Percentiles rank a stretch among this genome's conserved stretches.
Conservation (phyloP, 2,113 vertebrate genomes). For the Tonatia bakeri region DNA sequence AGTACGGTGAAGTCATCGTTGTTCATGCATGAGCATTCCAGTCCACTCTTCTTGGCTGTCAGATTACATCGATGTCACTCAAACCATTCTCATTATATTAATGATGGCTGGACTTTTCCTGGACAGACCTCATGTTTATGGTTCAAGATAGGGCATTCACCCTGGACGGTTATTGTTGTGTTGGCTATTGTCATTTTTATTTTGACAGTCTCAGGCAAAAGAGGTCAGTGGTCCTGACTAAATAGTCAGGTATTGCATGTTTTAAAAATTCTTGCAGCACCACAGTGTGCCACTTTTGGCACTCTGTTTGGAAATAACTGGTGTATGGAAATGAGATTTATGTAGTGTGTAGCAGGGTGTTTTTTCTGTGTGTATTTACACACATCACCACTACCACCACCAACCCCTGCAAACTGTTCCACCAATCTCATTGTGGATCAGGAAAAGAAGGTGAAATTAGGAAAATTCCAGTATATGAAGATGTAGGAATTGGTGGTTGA, state of each 20-base stretch:
- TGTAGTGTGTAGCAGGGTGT: not conserved
- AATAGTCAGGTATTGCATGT: not conserved
- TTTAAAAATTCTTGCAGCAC: not conserved
- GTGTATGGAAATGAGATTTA: not conserved
- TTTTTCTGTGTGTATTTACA: not conserved
- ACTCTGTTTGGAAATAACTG: not conserved
- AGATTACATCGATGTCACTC: no score
- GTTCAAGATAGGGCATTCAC: not conserved
- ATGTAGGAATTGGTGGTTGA: not conserved
- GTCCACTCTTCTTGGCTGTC: no score
- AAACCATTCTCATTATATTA: no score
- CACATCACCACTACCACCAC: not conserved
- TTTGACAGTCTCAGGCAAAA: not conserved
- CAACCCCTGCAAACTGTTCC: not conserved
- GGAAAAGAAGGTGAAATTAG: not conserved
- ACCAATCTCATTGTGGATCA: not conserved
- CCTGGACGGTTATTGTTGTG: not conserved
- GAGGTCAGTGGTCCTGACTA: not conserved
- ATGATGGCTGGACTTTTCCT: no score
- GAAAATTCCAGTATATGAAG: not conserved
- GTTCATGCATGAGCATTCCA: no score
- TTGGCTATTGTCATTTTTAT: not conserved
- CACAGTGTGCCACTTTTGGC: not conserved
- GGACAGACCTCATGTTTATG: not conserved
- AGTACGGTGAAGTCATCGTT: no score